phyloP scores from a whole-genome alignment of 2,888 invertebrate species.

The Hedychridium roseum region DNA sequence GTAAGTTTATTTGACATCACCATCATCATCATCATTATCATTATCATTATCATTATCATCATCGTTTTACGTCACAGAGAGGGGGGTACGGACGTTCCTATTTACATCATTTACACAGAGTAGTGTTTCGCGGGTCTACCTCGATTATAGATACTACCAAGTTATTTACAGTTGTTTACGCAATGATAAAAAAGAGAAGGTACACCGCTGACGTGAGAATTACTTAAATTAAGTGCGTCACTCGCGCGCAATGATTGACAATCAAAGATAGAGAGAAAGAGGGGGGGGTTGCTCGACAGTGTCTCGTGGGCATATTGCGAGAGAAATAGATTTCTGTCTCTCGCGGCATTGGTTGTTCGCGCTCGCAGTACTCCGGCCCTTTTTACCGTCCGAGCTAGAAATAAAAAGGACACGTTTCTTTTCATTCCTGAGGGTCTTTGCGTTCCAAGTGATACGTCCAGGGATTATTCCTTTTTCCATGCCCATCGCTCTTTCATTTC shows the following conservation, averaged over 20 bases:
- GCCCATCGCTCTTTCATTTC: too few species aligned
- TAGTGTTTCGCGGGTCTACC: constrained; percentile 5
- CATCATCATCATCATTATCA: constrained; percentile 10
- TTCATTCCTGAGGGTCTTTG: too few species aligned
- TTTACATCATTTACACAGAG: constrained; percentile 54
- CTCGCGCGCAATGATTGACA: constrained; percentile 1
- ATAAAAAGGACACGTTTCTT: too few species aligned
- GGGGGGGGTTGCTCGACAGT: neutral
- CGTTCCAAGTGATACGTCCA: too few species aligned
- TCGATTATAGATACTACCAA: constrained; percentile 20
- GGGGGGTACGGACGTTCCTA: constrained; percentile 42
- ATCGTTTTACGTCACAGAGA: constrained; percentile 31
- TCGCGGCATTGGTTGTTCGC: neutral
- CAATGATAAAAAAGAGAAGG: constrained; percentile 22
- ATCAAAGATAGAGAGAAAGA: constrained; percentile 3
- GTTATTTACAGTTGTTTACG: constrained; percentile 51
- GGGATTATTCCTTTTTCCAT: too few species aligned
- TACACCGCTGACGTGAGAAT: too few species aligned
- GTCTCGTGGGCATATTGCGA: neutral
- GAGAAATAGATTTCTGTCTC: too few species aligned
- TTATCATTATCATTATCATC: constrained; percentile 19
- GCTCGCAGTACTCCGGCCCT: constrained; percentile 14
- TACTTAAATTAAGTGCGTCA: constrained; percentile 15
- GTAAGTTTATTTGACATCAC: constrained; percentile 48
- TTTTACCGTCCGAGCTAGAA: constrained; percentile 41